Conservation (phyloP, 2,888 invertebrate genomes). For the Xylocampa areola region DNA sequence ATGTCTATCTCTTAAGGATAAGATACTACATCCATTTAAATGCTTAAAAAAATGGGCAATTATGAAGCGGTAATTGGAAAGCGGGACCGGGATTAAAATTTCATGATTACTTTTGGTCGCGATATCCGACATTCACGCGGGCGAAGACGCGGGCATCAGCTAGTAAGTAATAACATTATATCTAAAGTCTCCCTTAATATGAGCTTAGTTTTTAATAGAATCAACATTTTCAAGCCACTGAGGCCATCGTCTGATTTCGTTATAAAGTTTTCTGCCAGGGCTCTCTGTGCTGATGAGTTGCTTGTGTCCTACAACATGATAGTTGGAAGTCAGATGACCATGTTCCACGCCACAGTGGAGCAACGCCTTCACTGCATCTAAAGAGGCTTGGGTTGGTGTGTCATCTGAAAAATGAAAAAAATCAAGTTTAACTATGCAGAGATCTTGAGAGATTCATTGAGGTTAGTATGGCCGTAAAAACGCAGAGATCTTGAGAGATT, state of each 20-base stretch:
- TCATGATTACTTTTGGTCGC: no score
- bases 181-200: constrained; percentile 24
- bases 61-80: no score
- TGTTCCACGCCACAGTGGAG: constrained; percentile 90
- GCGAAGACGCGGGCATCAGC: no score
- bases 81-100: no score
- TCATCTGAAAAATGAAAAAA: constrained; percentile 80
- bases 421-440: background rate
- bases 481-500: no score
- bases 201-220: constrained; percentile 60
- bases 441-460: no score
- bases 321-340: constrained; percentile 89
- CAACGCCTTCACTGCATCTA: constrained; percentile 88
- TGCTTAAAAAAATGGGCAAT: no score
- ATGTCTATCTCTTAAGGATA: no score
- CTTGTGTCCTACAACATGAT: constrained; percentile 91
- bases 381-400: constrained; percentile 88
- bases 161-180: no score
- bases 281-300: constrained; percentile 81
- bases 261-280: constrained; percentile 83
- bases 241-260: constrained; percentile 83
- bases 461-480: no score
- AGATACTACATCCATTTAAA: no score
- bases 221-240: constrained; percentile 78
- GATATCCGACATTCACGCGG: no score